Percentiles rank a stretch among this genome's conserved stretches.
Conservation (phyloP, 2,888 invertebrate species). For the Halictus ligatus region DNA sequence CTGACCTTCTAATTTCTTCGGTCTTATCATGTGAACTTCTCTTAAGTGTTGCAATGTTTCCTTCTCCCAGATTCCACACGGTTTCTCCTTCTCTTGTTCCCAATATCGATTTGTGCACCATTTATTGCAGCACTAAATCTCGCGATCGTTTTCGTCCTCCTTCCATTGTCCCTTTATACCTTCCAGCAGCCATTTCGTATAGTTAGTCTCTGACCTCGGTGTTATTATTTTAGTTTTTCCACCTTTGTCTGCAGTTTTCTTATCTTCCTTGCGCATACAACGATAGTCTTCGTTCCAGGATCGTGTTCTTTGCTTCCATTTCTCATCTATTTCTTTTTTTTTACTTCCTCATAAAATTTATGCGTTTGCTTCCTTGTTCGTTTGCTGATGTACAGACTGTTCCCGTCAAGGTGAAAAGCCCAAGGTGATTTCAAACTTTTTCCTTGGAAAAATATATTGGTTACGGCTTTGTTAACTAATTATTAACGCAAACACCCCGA, state of each 20-base stretch:
- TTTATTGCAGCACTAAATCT: constrained; percentile 1
- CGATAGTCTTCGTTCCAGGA: too few species aligned
- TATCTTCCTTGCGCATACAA: background rate
- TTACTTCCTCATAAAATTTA: background rate
- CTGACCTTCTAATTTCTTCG: background rate
- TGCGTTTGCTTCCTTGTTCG: too few species aligned
- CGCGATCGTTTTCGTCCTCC: background rate
- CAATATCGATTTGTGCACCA: background rate
- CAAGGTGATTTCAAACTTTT: too few species aligned
- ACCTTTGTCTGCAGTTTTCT: background rate
- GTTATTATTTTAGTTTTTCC: background rate
- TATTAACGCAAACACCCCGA: too few species aligned
- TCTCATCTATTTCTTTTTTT: too few species aligned
- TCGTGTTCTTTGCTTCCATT: background rate
- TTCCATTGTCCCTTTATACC: background rate
- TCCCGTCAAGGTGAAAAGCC: too few species aligned
- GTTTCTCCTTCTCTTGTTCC: background rate
- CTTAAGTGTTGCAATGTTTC: background rate
- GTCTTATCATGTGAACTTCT: background rate
- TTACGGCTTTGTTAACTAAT: too few species aligned
- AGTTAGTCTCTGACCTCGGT: background rate
- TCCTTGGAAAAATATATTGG: too few species aligned
- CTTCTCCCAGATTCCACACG: background rate
- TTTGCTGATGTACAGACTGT: background rate
- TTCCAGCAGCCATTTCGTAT: background rate